phyloP scores from a whole-genome alignment of 2,797 vertebrate species.

The Micropoecilia bifurca region DNA sequence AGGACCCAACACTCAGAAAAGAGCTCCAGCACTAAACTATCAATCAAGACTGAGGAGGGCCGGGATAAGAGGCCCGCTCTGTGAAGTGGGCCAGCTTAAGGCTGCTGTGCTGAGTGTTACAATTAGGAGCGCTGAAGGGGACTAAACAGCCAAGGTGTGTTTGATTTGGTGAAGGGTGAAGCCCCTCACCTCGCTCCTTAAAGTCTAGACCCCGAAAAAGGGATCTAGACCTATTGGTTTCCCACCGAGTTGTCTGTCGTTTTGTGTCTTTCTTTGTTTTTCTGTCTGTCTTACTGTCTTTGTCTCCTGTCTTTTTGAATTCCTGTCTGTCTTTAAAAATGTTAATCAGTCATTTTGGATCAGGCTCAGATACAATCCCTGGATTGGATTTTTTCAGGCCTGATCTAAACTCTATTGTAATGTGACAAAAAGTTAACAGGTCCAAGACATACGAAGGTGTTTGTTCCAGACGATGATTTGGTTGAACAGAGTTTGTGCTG shows the following conservation, averaged over 20 bases:
- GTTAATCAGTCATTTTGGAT: no score
- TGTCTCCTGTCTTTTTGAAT: not conserved
- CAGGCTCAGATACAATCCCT: no score
- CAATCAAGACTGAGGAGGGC: constrained; percentile 50
- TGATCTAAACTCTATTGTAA: not conserved
- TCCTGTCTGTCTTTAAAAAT: no score
- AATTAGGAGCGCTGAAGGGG: constrained; percentile 53
- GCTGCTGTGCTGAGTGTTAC: constrained; percentile 44
- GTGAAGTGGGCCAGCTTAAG: constrained; percentile 46
- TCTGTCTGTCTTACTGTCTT: not conserved
- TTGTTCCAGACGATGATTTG: not conserved
- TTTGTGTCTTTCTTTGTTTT: no score
- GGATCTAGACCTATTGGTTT: not conserved
- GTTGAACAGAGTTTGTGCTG: not conserved
- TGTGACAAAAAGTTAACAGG: not conserved
- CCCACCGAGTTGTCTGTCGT: not conserved
- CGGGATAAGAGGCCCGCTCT: constrained; percentile 45
- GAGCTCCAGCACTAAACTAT: constrained; percentile 39
- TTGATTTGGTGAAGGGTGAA: constrained; percentile 45
- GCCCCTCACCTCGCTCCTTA: constrained; percentile 18
- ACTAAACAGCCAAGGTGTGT: constrained; percentile 41
- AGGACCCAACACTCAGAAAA: constrained; percentile 33
- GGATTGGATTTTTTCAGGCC: no score
- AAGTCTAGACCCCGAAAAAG: not conserved
- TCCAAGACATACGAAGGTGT: not conserved